phyloP scores from a whole-genome alignment of 2,888 invertebrate species.

The Nebria brevicollis region DNA sequence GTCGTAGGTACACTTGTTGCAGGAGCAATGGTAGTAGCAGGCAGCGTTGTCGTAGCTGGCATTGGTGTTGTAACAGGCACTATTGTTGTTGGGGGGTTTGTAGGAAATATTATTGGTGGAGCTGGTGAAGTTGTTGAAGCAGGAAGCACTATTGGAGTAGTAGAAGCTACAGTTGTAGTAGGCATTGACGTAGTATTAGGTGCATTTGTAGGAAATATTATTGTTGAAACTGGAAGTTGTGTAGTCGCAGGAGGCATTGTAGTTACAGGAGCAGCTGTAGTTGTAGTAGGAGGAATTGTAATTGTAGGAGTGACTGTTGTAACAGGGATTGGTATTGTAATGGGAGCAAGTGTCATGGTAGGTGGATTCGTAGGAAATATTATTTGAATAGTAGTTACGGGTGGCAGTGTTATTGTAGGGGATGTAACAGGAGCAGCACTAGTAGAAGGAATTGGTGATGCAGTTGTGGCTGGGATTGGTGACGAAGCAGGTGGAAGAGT shows the following conservation, averaged over 20 bases:
- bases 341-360: not conserved
- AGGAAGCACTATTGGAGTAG: not conserved
- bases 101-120: slow-evolving; percentile 7
- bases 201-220: not conserved
- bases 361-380: slow-evolving; percentile 18
- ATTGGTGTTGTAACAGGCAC: not conserved
- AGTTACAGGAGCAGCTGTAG: not conserved
- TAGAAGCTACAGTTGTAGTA: slow-evolving; percentile 3
- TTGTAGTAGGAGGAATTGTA: slow-evolving; percentile 2
- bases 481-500: not conserved
- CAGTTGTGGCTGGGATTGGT: not conserved
- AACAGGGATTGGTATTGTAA: not conserved
- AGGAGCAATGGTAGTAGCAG: slow-evolving; percentile 20
- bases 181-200: slow-evolving; percentile 11
- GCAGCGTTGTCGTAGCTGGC: not conserved
- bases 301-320: slow-evolving; percentile 16
- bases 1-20: not conserved
- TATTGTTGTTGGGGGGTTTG: not conserved
- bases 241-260: not conserved
- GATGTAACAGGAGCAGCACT: not conserved
- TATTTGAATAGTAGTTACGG: not conserved
- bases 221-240: slow-evolving; percentile 18
- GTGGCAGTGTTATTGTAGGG: not conserved
- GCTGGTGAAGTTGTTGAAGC: not conserved
- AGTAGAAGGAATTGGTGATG: not conserved